Evolutionary conservation across 2,888 invertebrate genomes (phyloP), one percentile per base, ranked within the genome.

Genomic region (Platypus cylindrus): DNA sequence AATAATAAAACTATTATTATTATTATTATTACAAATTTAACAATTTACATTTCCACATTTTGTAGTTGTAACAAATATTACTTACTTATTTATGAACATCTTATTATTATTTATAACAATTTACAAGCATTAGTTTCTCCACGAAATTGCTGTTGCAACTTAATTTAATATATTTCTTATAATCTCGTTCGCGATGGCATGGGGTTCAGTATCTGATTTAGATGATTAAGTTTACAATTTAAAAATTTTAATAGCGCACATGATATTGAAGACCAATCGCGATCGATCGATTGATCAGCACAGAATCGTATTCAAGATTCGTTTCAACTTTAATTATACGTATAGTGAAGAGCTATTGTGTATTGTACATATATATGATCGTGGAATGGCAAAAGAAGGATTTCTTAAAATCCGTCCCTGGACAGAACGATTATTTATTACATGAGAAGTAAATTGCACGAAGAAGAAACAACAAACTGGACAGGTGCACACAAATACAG

Each of bases 221-320:
- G 32, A 31, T 32, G 31, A 36, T 36, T 28, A 32, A 32, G 36
- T 36, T 31, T 32, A 25, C 28, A 20, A 20, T 32, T 30, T 16
- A 20, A 26, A 36, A 36, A 32, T 36, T 36, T 31, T 32, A 32
- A 28, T 32, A 28, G 32, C 23, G n/a, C n/a, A n/a, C n/a, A 23
- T 26, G 27, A 36, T 36, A 15, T 22, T 27, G 32, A 28, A n/a
- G 14, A 11, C 9, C 25, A 16, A 28, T n/a, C n/a, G n/a, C n/a
- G n/a, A n/a, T n/a, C n/a, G n/a, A n/a, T n/a, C n/a, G n/a, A n/a
- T n/a, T n/a, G n/a, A n/a, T n/a, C n/a, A n/a, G n/a, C n/a, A n/a
- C 32, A 32, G 36, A 27, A 16, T 25, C 22, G 36, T 12, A 27
- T 27, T 27, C 13, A 13, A 16, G 25, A 27, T 16, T 13, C 27